Conservation (phyloP, 1,140 invertebrate species). For the Leptoteleia sp. region DNA sequence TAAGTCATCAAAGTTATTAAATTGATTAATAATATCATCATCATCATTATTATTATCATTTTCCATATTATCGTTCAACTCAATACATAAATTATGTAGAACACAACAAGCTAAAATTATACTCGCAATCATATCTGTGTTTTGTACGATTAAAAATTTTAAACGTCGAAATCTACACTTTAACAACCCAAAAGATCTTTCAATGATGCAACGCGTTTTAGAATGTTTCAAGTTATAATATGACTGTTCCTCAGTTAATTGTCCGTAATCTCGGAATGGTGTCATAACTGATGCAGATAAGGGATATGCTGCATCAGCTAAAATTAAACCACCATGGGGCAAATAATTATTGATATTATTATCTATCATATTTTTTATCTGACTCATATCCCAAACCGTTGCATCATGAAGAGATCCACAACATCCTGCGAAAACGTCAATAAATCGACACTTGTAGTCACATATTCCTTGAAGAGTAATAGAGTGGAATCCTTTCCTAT, state of each 20-base stretch:
- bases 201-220: not conserved
- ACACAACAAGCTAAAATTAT: constrained; percentile 3
- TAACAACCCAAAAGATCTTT: not conserved
- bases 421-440: constrained; percentile 12
- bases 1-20: too few species aligned
- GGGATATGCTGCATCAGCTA: constrained; percentile 61
- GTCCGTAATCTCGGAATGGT: constrained; percentile 49
- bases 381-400: not conserved
- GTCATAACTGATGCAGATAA: constrained; percentile 44
- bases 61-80: not conserved
- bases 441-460: constrained; percentile 10
- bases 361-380: not conserved
- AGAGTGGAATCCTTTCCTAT: constrained; percentile 15
- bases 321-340: not conserved
- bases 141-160: not conserved
- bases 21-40: too few species aligned
- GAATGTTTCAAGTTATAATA: not conserved
- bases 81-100: not conserved
- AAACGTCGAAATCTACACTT: constrained; percentile 9
- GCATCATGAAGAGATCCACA: constrained; percentile 16
- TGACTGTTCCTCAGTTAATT: not conserved
- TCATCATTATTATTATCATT: too few species aligned
- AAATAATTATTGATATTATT: too few species aligned
- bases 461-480: constrained; percentile 21
- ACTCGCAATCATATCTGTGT: constrained; percentile 8